Base-by-base conservation (phyloP, 2,888 invertebrate genomes). In the Netelia melanura region DNA sequence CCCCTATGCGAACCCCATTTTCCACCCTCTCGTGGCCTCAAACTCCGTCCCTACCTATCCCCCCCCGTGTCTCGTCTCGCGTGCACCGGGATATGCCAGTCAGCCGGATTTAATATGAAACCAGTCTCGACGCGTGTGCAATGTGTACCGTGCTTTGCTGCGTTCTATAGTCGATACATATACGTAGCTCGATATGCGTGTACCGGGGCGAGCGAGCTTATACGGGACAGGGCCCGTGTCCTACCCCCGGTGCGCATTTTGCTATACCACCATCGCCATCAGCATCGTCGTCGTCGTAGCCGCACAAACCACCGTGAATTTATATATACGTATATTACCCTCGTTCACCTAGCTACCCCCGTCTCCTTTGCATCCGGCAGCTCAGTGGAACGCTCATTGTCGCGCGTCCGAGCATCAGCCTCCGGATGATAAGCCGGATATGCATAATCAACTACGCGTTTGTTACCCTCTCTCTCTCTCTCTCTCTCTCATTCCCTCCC, bases 91-190 rank as follows among this genome's bases (percentile, higher is more conserved):
- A 90, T 90, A 90, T 89, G 91, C 91, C 91, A 92, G 92, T 92
- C 92, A 92, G 89, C 89, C 87, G 91, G 91, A 92, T 92, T 93
- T 92, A 92, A 93, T 93, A 92, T 92, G 91, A 91, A 91, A 92
- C 91, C 90, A 89, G 87, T 89, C 87, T 81, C 84, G 87, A 87
- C 82, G 79, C 82, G 77, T 79, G 81, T 79, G 81, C 82, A 80
- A 61, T 82, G 65, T 82, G 70, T 82, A 64, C 65, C 52, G 64
- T 58, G 68, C 74, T 78, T 48, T 54, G 68, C 78, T 61, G 61
- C 30, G 68, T 48, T 11, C 1, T 30, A 30, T 25, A 52, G 54
- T 62, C 62, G 48, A 70, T 70, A 67, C 48, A 48, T 48, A 48
- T 48, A 48, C 48, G 48, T 48, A 48, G 48, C 10, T 48, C 10